Conservation (phyloP, 2,113 vertebrate genomes). For the Solea senegalensis region DNA sequence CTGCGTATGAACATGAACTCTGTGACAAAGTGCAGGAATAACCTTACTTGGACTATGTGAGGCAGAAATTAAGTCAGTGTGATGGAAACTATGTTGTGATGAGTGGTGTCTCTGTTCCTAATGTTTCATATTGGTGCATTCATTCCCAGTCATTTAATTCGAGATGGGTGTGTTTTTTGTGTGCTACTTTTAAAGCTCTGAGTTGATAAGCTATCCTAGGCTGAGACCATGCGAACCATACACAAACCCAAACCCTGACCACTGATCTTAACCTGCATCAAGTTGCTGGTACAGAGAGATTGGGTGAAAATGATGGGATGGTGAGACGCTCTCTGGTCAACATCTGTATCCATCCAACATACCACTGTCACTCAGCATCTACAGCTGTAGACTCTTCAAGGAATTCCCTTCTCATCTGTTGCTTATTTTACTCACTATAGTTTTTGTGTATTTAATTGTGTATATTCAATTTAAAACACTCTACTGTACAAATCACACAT, state of each 20-base stretch:
- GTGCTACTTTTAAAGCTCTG: constrained; percentile 14
- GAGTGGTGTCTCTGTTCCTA: constrained; percentile 51
- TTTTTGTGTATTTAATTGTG: no score
- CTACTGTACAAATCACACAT: no score
- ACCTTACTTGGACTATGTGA: constrained; percentile 27
- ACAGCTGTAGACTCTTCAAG: constrained; percentile 1
- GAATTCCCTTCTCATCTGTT: not conserved
- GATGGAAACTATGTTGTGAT: constrained; percentile 50
- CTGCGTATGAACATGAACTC: constrained; percentile 2
- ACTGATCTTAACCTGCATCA: not conserved
- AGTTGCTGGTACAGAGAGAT: constrained; percentile 12
- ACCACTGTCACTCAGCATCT: constrained; percentile 18
- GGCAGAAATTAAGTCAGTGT: constrained; percentile 47
- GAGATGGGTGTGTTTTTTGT: constrained; percentile 15
- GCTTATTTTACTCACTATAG: no score
- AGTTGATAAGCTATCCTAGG: not conserved
- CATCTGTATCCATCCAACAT: constrained; percentile 18
- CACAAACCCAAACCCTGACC: not conserved
- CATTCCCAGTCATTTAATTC: constrained; percentile 39
- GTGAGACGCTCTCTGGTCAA: constrained; percentile 20
- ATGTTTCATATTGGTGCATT: constrained; percentile 51
- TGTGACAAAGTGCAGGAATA: constrained; percentile 52
- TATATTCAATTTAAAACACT: no score
- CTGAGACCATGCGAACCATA: not conserved
- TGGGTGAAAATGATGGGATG: constrained; percentile 11